Conservation (phyloP, 2,797 vertebrate genomes). For the Manis pentadactyla region DNA sequence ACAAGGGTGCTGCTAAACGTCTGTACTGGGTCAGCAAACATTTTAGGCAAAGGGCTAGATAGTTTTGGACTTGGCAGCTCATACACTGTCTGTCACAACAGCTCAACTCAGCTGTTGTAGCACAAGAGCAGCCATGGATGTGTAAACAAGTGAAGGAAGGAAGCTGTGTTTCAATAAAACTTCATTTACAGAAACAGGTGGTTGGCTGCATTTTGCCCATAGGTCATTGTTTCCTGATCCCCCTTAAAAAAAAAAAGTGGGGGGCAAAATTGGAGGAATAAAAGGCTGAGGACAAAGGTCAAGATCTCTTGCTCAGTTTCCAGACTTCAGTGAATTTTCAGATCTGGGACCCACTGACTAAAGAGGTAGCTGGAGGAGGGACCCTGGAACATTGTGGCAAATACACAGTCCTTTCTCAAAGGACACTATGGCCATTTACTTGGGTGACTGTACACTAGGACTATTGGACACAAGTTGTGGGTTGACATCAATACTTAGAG, state of each 20-base stretch:
- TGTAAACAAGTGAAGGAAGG: neutral
- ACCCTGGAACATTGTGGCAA: neutral
- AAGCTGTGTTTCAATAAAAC: neutral
- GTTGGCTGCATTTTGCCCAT: neutral
- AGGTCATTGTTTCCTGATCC: neutral
- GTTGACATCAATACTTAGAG: neutral
- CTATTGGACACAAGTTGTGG: neutral
- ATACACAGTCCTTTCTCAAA: neutral
- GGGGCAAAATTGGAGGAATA: neutral
- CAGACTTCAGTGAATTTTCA: neutral
- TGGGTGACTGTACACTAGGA: neutral
- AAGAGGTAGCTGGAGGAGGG: neutral
- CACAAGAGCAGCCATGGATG: neutral
- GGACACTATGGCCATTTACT: neutral
- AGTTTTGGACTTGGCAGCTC: neutral
- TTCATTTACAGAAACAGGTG: neutral
- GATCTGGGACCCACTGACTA: neutral
- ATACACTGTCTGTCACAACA: neutral
- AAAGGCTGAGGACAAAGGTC: neutral
- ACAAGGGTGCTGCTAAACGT: neutral
- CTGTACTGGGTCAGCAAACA: neutral
- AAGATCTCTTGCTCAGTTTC: neutral
- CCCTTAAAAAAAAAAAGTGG: neutral
- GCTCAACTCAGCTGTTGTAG: neutral
- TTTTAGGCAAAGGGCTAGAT: neutral